Evolutionary conservation across 2,113 vertebrate species (phyloP).

Genomic region (Onychostoma macrolepis): DNA sequence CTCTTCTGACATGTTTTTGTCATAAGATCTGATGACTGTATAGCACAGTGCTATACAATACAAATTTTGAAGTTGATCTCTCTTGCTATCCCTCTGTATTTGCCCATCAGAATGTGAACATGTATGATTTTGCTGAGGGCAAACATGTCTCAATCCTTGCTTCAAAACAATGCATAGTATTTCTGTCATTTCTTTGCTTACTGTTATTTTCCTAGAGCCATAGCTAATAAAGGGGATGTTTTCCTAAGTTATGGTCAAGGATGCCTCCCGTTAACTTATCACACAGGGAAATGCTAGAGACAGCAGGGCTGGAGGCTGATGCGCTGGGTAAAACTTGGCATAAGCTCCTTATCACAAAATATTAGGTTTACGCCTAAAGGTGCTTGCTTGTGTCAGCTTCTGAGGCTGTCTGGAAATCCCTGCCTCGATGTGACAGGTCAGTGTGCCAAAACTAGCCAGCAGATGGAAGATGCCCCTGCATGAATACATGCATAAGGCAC

Average conservation of each 20-base stretch:
- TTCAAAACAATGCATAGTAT: slow-evolving; percentile 65
- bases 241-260: slow-evolving; percentile 79
- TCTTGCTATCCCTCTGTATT: slow-evolving; percentile 10
- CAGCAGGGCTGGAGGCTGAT: slow-evolving; percentile 79
- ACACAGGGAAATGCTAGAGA: slow-evolving; percentile 77
- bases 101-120: slow-evolving; percentile 67
- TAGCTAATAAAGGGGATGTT: slow-evolving; percentile 67
- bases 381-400: slow-evolving; percentile 84
- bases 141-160: slow-evolving; percentile 42
- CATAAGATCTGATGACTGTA: not conserved
- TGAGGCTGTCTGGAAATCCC: slow-evolving; percentile 78
- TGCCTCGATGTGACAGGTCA: slow-evolving; percentile 82
- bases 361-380: slow-evolving; percentile 82
- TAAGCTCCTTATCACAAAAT: slow-evolving; percentile 94
- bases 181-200: slow-evolving; percentile 72
- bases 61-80: not conserved
- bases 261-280: slow-evolving; percentile 81
- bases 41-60: not conserved
- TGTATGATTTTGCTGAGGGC: slow-evolving; percentile 68
- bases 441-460: slow-evolving; percentile 76
- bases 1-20: not conserved
- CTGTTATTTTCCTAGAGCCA: slow-evolving; percentile 71
- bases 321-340: slow-evolving; percentile 81
- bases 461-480: slow-evolving; percentile 54
- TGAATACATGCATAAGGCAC: slow-evolving; percentile 33